Evolutionary conservation across 2,113 vertebrate genomes (phyloP).

Genomic region (Cercocebus atys): DNA sequence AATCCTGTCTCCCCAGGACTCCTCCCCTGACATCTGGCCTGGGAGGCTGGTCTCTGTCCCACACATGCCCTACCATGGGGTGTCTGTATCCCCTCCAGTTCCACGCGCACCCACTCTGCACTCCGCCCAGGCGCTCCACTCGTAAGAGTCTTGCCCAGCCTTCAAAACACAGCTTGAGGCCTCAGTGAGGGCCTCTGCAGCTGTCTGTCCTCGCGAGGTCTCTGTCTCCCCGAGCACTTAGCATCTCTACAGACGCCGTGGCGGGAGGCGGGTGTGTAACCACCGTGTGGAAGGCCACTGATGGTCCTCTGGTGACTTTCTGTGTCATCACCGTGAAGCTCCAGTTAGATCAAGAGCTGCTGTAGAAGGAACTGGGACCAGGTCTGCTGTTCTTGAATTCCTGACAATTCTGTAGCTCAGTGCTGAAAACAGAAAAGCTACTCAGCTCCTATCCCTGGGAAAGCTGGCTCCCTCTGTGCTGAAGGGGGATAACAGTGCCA

Average conservation of each 20-base stretch:
- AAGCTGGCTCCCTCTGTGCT: not conserved
- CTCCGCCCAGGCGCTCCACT: not conserved
- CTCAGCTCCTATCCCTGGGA: not conserved
- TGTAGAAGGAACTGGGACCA: not conserved
- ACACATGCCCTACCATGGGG: too few relatives aligned
- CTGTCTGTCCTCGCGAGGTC: not conserved
- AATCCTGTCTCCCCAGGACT: not conserved
- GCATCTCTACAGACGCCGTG: not conserved
- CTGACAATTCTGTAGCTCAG: not conserved
- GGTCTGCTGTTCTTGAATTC: rapidly evolving
- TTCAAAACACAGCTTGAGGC: not conserved
- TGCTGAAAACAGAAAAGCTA: not conserved
- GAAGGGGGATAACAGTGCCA: not conserved
- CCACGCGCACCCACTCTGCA: rapidly evolving
- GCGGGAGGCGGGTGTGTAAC: rapidly evolving
- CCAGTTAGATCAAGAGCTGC: not conserved
- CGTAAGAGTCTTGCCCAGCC: not conserved
- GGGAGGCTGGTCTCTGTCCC: not conserved
- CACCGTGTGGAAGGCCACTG: not conserved
- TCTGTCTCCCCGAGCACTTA: not conserved
- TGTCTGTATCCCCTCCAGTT: too few relatives aligned
- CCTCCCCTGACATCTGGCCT: not conserved
- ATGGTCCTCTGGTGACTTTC: not conserved
- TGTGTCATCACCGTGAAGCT: not conserved
- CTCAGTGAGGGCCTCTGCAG: not conserved